Evolutionary conservation across 30 jellyfish, hydroid and myxozoan species (phyloP).

Genomic region (Sanderia malayensis): DNA sequence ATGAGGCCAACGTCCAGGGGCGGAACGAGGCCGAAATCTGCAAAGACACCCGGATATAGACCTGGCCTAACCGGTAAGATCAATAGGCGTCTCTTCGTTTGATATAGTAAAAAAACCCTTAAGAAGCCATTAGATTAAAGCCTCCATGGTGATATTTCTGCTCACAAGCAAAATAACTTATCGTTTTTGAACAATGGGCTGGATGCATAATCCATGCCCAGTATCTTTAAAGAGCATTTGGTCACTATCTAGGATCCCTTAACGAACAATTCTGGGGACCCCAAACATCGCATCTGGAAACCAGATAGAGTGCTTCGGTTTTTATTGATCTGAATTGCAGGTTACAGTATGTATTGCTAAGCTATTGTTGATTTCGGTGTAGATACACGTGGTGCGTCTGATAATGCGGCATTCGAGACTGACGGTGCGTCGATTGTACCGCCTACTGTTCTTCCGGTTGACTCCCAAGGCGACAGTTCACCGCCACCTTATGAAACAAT

Average conservation of each 20-base stretch:
- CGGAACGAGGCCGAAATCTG: slow-evolving; percentile 85
- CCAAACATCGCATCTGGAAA: background rate
- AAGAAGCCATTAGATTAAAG: too few species aligned
- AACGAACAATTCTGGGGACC: background rate
- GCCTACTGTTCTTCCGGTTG: slow-evolving; percentile 29
- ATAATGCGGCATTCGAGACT: slow-evolving; percentile 62
- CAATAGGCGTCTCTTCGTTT: too few species aligned
- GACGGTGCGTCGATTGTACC: slow-evolving; percentile 64
- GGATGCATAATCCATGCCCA: background rate
- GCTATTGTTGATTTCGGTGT: background rate
- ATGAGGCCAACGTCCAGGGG: slow-evolving; percentile 76
- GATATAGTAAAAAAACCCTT: too few species aligned
- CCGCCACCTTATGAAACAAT: too few species aligned
- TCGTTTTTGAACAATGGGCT: background rate
- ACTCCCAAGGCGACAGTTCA: slow-evolving; percentile 29
- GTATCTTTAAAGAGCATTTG: background rate
- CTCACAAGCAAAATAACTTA: background rate
- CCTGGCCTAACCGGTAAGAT: slow-evolving; percentile 13
- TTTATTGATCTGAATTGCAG: background rate
- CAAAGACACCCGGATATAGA: slow-evolving; percentile 25
- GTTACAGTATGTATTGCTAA: background rate
- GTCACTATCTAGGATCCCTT: background rate
- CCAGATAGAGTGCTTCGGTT: background rate
- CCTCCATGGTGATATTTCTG: too few species aligned
- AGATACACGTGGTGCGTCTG: slow-evolving; percentile 85